phyloP scores from a whole-genome alignment of 2,113 vertebrate genomes.

The Jaculus jaculus region DNA sequence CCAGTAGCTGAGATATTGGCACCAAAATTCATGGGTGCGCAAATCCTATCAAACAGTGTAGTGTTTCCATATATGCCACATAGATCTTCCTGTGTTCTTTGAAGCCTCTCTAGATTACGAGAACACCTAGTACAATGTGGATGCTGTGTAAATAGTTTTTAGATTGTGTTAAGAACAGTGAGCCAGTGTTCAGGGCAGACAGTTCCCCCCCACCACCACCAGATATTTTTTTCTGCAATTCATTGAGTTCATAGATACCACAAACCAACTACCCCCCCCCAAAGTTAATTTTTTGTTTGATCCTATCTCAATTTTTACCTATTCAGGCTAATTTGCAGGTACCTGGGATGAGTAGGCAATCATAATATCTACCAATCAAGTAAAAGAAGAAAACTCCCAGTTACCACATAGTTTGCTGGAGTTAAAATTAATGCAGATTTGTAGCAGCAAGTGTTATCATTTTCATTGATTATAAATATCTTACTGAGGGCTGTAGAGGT shows the following conservation, averaged over 20 bases:
- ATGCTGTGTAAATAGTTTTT: neutral
- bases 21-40: neutral
- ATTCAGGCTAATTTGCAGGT: conserved; percentile 66
- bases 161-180: neutral
- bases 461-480: conserved; percentile 57
- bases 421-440: conserved; percentile 64
- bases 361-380: conserved; percentile 60
- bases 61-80: neutral
- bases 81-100: neutral
- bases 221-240: neutral
- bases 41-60: neutral
- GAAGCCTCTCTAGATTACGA: neutral
- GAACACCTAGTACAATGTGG: neutral
- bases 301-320: conserved; percentile 66
- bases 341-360: conserved; percentile 57
- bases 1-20: neutral
- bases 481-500: neutral
- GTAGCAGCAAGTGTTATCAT: conserved; percentile 39
- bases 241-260: neutral
- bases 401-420: conserved; percentile 69
- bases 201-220: too few relatives aligned
- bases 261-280: conserved; percentile 15
- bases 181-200: neutral
- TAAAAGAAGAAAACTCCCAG: conserved; percentile 64
- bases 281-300: conserved; percentile 46